Conservation (phyloP, 1,140 invertebrate species). For the Drosophila sproati region DNA sequence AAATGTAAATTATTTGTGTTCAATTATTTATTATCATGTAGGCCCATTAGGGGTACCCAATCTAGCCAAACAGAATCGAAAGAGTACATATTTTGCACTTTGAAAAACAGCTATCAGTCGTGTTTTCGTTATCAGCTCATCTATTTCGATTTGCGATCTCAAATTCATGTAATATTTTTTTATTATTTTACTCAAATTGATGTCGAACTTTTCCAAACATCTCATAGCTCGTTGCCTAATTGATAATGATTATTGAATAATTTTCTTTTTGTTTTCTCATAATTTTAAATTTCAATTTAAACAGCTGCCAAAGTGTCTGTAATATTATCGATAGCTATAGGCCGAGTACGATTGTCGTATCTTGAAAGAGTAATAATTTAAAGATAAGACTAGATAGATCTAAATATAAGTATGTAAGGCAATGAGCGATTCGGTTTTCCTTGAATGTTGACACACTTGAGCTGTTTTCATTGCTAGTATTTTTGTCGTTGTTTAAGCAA, state of each 20-base stretch:
- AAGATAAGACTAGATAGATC: conserved; percentile 22
- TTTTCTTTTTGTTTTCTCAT: too few relatives aligned
- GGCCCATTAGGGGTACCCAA: too few relatives aligned
- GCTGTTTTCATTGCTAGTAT: background rate
- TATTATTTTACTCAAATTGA: background rate
- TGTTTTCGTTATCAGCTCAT: too few relatives aligned
- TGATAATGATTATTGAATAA: conserved; percentile 2
- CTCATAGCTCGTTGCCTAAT: background rate
- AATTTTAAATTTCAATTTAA: too few relatives aligned
- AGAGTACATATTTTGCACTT: background rate
- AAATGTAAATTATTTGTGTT: too few relatives aligned
- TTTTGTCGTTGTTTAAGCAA: conserved; percentile 7
- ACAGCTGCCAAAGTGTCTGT: too few relatives aligned
- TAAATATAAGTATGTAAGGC: conserved; percentile 19
- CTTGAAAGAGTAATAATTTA: background rate
- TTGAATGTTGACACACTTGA: conserved; percentile 54
- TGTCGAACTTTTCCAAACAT: background rate
- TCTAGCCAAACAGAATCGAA: too few relatives aligned
- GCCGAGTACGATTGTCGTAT: too few relatives aligned
- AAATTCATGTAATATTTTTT: conserved; percentile 16
- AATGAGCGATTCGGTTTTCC: conserved; percentile 12
- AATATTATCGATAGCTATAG: background rate
- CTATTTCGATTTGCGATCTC: conserved; percentile 27
- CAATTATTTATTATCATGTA: too few relatives aligned
- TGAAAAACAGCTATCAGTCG: background rate